Evolutionary conservation across 37 sponge, comb jelly and placozoan species (phyloP).

Genomic region (Beroe ovata): DNA sequence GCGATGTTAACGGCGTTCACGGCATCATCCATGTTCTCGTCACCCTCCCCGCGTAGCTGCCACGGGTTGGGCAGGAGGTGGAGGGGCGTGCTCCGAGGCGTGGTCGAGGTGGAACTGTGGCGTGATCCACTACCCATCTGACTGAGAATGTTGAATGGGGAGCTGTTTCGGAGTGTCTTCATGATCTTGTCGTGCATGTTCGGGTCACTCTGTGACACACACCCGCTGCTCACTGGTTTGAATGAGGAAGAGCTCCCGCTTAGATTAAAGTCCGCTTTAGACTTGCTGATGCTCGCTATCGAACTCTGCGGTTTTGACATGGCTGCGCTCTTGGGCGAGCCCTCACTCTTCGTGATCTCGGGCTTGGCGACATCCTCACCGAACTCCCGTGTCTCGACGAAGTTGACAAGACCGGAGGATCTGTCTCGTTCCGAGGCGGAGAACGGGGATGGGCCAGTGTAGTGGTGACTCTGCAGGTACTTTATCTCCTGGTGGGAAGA

Average conservation of each 20-base stretch:
- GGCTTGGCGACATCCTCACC: slow-evolving; percentile 63
- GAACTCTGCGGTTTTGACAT: slow-evolving; percentile 46
- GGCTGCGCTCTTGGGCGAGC: slow-evolving; percentile 59
- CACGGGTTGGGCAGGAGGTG: slow-evolving; percentile 58
- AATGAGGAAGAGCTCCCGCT: slow-evolving; percentile 30
- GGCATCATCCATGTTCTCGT: slow-evolving; percentile 32
- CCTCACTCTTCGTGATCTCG: slow-evolving; percentile 42
- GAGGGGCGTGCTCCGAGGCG: slow-evolving; percentile 61
- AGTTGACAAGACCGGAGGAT: slow-evolving; percentile 30
- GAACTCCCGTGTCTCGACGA: slow-evolving; percentile 64
- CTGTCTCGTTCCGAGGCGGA: not conserved
- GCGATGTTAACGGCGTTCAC: slow-evolving; percentile 68
- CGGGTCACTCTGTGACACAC: slow-evolving; percentile 5
- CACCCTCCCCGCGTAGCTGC: slow-evolving; percentile 40
- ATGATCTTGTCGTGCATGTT: slow-evolving; percentile 46
- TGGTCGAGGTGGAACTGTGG: slow-evolving; percentile 66
- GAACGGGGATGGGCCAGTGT: slow-evolving; percentile 23
- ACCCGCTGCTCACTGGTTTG: slow-evolving; percentile 39
- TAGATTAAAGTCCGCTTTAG: slow-evolving; percentile 9
- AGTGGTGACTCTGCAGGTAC: slow-evolving; percentile 12
- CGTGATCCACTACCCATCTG: slow-evolving; percentile 41
- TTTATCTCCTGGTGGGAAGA: slow-evolving; percentile 34
- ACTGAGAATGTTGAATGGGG: slow-evolving; percentile 50
- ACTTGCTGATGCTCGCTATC: not conserved
- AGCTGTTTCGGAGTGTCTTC: slow-evolving; percentile 47